Base-by-base conservation (phyloP, 2,113 vertebrate genomes). In the Semnornis frantzii region DNA sequence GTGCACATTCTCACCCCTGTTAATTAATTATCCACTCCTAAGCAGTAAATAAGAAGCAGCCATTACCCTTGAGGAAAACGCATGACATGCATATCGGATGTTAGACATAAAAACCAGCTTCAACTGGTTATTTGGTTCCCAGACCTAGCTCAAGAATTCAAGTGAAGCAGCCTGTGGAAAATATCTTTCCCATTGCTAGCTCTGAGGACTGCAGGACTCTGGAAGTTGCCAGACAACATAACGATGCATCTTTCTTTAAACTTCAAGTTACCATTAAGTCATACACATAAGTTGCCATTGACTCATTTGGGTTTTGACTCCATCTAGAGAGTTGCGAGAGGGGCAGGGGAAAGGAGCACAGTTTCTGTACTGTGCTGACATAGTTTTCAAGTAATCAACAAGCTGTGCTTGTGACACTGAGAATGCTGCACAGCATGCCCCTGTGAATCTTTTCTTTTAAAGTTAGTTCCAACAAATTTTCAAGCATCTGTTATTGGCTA, bases 1-100 rank as follows among this genome's bases (percentile, higher is more conserved):
- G 15, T 87, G n/a, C 64, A 91, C 64, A 68, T 85, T 94, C 71
- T 93, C 82, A 93, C 81, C 9, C 64, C n/a, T 78, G 33, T 81
- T 95, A 92, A 93, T 95, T 92, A 96, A 90, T 94, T 90, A 87
- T 90, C 69, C 88, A 83, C 73, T 92, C 82, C 48, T 71, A 81
- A 89, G 76, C n/a, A 83, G 69, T 94, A 93, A 95, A 83, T 95
- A 85, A 92, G 85, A 54, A 92, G 70, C 34, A 72, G 85, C 66
- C 39, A 23, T 39, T 91, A 88, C 89, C 82, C 89, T 54, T 46
- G 95, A 93, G 93, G 65, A 83, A 94, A 87, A 83, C 54, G 33
- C 50, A 92, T 54, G 72, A 94, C 54, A 2, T 27, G 15, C 30
- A 0, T 84, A 87, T 94, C 85, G 80, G 89, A 89, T 94, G 91